phyloP scores from a whole-genome alignment of 2,797 vertebrate species.

The Peromyscus aztecus region DNA sequence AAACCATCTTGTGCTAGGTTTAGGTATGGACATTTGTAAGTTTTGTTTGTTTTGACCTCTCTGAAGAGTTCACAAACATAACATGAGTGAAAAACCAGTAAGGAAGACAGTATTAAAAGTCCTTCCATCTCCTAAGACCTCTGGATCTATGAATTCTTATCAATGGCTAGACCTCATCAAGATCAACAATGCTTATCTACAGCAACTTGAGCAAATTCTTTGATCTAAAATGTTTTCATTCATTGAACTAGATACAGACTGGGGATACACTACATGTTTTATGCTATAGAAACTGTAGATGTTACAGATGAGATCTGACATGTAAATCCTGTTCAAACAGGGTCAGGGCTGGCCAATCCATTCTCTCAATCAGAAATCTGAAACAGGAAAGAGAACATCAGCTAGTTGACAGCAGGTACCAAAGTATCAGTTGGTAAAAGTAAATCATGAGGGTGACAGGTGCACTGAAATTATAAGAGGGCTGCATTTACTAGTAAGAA shows the following conservation, averaged over 20 bases:
- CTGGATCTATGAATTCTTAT: neutral
- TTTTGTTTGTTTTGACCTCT: neutral
- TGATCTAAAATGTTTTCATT: neutral
- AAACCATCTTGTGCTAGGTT: too few species aligned
- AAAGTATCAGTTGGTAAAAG: neutral
- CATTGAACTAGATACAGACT: neutral
- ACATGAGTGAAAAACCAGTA: neutral
- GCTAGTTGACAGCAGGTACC: neutral
- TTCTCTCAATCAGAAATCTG: neutral
- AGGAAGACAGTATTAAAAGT: neutral
- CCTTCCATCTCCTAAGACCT: neutral
- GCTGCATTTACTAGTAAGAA: neutral
- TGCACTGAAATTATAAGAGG: neutral
- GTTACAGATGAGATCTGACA: neutral
- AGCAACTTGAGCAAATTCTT: neutral
- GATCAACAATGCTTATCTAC: neutral
- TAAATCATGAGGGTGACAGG: neutral
- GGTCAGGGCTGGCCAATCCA: neutral
- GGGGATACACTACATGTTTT: neutral
- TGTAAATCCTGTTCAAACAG: neutral
- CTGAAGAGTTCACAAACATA: accelerated
- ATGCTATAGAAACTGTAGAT: too few species aligned
- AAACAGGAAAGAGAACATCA: neutral
- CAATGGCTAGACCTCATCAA: neutral
- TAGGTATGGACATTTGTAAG: neutral